Conservation (phyloP, 2,113 vertebrate species). For the Salvelinus sp. region DNA sequence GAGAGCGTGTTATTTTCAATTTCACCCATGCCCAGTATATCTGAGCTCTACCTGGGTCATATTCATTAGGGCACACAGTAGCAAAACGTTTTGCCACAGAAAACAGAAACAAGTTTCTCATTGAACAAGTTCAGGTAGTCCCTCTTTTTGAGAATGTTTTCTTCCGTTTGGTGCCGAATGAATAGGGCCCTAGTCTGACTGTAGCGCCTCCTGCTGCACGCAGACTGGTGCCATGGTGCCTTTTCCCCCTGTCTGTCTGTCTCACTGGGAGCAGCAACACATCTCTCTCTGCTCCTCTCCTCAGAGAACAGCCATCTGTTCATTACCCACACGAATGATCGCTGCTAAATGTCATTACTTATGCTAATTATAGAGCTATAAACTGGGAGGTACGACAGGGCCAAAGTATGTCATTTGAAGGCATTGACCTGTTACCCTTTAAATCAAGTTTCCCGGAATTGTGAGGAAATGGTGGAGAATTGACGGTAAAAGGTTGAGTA, state of each 20-base stretch:
- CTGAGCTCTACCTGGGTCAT: neutral
- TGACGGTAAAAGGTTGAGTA: too few species aligned
- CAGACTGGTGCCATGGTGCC: constrained; percentile 14
- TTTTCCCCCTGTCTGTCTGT: neutral
- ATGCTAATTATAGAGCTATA: constrained; percentile 56
- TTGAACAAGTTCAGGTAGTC: neutral
- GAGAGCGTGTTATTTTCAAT: neutral
- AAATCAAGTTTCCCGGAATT: constrained; percentile 30
- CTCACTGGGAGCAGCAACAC: constrained; percentile 33
- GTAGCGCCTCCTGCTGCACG: constrained; percentile 10
- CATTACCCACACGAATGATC: constrained; percentile 41
- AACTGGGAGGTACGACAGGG: constrained; percentile 23
- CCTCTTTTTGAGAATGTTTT: too few species aligned
- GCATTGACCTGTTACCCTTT: constrained; percentile 35
- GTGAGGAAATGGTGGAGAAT: constrained; percentile 9
- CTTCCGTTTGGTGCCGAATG: too few species aligned
- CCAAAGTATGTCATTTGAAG: constrained; percentile 40
- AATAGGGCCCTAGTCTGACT: constrained; percentile 13
- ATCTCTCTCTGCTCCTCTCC: constrained; percentile 34
- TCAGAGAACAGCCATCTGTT: constrained; percentile 39
- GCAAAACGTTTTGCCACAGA: neutral
- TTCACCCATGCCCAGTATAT: neutral
- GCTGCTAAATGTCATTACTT: constrained; percentile 52
- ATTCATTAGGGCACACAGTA: too few species aligned
- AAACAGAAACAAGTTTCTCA: neutral